Evolutionary conservation across 1,140 invertebrate species (phyloP).

Genomic region (Drosophila subobscura): DNA sequence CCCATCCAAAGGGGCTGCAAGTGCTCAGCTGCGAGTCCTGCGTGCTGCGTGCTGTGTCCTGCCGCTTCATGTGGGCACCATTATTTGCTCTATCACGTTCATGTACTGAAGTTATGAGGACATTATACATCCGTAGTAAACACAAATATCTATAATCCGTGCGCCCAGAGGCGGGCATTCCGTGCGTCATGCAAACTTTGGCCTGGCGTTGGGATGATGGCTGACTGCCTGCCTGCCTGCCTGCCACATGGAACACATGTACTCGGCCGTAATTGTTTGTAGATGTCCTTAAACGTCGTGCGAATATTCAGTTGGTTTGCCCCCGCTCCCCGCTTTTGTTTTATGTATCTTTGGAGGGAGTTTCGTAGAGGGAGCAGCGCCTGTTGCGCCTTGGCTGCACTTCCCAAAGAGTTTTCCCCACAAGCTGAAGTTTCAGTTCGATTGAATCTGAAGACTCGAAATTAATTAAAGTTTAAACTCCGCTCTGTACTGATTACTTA

Average conservation of each 20-base stretch:
- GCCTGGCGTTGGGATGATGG: too few relatives aligned
- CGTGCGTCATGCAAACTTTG: slow-evolving; percentile 27
- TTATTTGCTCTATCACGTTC: slow-evolving; percentile 80
- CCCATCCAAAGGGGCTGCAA: slow-evolving; percentile 16
- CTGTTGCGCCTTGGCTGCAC: slow-evolving; percentile 32
- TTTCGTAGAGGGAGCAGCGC: slow-evolving; percentile 2
- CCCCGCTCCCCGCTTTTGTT: slow-evolving; percentile 9
- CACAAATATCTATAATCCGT: slow-evolving; percentile 79
- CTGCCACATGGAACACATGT: slow-evolving; percentile 53
- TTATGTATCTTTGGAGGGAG: slow-evolving; percentile 21
- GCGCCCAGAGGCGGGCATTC: slow-evolving; percentile 44
- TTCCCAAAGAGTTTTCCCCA: slow-evolving; percentile 9
- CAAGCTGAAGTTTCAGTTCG: slow-evolving; percentile 5
- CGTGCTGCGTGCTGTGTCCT: too few relatives aligned
- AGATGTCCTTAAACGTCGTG: slow-evolving; percentile 75
- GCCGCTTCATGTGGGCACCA: slow-evolving; percentile 69
- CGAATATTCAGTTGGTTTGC: slow-evolving; percentile 70
- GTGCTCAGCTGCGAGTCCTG: slow-evolving; percentile 27
- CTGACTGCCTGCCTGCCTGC: background rate
- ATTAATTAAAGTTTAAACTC: too few relatives aligned
- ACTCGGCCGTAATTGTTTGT: slow-evolving; percentile 72
- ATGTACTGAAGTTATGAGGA: slow-evolving; percentile 74
- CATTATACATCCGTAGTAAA: slow-evolving; percentile 75
- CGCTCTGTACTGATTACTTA: too few relatives aligned
- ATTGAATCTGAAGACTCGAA: too few relatives aligned